Evolutionary conservation across 2,113 vertebrate genomes (phyloP).

Genomic region (Bos javanicus): DNA sequence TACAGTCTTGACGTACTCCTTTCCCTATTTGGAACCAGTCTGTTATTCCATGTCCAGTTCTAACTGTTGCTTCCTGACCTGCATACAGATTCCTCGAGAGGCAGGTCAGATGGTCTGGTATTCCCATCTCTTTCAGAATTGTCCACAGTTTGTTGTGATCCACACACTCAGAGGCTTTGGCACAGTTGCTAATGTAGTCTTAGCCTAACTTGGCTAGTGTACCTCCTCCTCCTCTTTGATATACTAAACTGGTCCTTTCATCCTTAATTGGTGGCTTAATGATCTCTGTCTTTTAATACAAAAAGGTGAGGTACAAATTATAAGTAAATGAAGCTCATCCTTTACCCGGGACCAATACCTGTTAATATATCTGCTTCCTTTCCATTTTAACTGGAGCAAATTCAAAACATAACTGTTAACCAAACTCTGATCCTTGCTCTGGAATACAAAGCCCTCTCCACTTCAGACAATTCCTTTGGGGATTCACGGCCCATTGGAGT

Average conservation of each 20-base stretch:
- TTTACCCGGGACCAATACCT: neutral
- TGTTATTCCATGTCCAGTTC: too few relatives aligned
- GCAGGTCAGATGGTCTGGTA: too few relatives aligned
- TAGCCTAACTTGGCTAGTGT: neutral
- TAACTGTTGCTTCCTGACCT: too few relatives aligned
- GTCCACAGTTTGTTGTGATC: too few relatives aligned
- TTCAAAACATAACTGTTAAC: neutral
- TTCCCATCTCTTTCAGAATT: too few relatives aligned
- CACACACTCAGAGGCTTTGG: too few relatives aligned
- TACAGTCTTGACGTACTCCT: too few relatives aligned
- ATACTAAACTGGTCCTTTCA: neutral
- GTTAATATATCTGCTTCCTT: neutral
- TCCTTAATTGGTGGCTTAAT: neutral
- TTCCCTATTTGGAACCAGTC: too few relatives aligned
- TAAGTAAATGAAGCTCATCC: neutral
- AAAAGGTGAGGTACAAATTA: neutral
- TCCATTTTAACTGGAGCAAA: slow-evolving; percentile 5
- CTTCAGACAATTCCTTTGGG: slow-evolving; percentile 16
- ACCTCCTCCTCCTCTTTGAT: neutral
- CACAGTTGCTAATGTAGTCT: neutral
- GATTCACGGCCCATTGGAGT: slow-evolving; percentile 8
- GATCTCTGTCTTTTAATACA: neutral
- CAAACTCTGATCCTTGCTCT: neutral
- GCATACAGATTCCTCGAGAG: too few relatives aligned
- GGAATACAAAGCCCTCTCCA: neutral